These are phyloP conservation scores for Diarsia dahlii DNA, from an alignment of 2,888 invertebrate species.

Conservation along the genomic window DNA sequence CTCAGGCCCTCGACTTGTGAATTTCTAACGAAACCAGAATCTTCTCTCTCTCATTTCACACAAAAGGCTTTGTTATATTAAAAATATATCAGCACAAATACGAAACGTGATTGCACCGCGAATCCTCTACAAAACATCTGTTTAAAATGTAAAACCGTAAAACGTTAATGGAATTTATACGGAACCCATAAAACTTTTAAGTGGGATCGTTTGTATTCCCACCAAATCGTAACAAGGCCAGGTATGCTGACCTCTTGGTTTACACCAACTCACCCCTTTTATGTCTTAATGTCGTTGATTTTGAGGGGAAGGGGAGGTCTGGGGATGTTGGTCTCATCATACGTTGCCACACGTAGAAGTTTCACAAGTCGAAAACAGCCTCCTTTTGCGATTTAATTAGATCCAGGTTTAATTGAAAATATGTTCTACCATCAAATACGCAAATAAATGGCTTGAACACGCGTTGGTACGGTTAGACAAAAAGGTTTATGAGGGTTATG, in stretches of 20 bases:
- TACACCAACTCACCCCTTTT: constrained; percentile 57
- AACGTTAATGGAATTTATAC: constrained; percentile 87
- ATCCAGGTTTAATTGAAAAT: constrained; percentile 84
- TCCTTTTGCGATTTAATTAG: constrained; percentile 86
- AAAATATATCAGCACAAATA: constrained; percentile 39
- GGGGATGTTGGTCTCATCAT: constrained; percentile 73
- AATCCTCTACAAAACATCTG: constrained; percentile 78
- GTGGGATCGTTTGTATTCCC: constrained; percentile 86
- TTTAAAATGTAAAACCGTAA: constrained; percentile 86
- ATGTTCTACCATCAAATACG: constrained; percentile 81
- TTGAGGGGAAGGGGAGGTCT: constrained; percentile 65
- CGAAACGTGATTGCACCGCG: constrained; percentile 42
- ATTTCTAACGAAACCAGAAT: background rate
- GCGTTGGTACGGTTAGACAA: constrained; percentile 70
- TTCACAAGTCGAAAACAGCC: constrained; percentile 83
- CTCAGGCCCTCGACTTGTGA: background rate
- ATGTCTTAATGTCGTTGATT: constrained; percentile 25
- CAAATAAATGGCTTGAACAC: constrained; percentile 79
- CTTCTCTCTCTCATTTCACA: background rate
- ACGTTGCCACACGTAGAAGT: constrained; percentile 77
- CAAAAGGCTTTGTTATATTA: constrained; percentile 17
- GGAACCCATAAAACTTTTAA: constrained; percentile 88
- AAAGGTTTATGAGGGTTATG: constrained; percentile 32
- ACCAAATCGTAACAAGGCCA: constrained; percentile 78
- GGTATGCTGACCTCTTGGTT: constrained; percentile 65